These are phyloP conservation scores for Oscheius onirici DNA, from an alignment of 2,888 invertebrate species.

Conservation along the genomic window DNA sequence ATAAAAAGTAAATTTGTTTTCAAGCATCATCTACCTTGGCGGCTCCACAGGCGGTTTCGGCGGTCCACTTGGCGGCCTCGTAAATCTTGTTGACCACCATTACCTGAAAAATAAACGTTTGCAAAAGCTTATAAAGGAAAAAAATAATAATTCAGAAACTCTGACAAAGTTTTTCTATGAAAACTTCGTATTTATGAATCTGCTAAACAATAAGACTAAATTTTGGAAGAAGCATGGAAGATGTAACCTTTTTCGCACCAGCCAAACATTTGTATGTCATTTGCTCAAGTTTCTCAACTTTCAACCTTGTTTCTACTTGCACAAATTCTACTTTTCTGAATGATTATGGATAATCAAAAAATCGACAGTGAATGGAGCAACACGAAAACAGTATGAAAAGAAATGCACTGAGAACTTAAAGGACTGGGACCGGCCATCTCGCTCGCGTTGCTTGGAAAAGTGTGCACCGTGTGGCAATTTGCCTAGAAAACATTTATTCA, in stretches of 20 bases:
- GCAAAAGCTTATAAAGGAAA: background rate
- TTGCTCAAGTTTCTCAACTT: too few species aligned
- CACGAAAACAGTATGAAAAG: background rate
- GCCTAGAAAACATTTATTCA: too few species aligned
- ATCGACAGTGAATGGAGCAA: background rate
- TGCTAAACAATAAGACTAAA: too few species aligned
- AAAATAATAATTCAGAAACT: background rate
- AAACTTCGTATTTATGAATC: too few species aligned
- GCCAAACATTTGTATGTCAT: too few species aligned
- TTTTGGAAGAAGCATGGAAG: too few species aligned
- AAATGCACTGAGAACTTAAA: background rate
- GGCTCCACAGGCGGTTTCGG: slow-evolving; percentile 62
- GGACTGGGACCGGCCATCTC: slow-evolving; percentile 25
- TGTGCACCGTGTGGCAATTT: too few species aligned
- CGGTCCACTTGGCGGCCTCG: slow-evolving; percentile 64
- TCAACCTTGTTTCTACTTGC: too few species aligned
- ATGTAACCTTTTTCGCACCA: too few species aligned
- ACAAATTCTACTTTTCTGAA: too few species aligned
- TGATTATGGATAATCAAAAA: too few species aligned
- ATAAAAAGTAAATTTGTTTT: slow-evolving; percentile 4
- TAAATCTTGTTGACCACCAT: slow-evolving; percentile 65
- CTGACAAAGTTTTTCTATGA: too few species aligned
- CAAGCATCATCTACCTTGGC: slow-evolving; percentile 42
- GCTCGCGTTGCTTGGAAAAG: background rate
- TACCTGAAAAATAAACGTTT: slow-evolving; percentile 17